phyloP scores from a whole-genome alignment of 2,113 vertebrate genomes.

The Lycocorax pyrrhopterus region DNA sequence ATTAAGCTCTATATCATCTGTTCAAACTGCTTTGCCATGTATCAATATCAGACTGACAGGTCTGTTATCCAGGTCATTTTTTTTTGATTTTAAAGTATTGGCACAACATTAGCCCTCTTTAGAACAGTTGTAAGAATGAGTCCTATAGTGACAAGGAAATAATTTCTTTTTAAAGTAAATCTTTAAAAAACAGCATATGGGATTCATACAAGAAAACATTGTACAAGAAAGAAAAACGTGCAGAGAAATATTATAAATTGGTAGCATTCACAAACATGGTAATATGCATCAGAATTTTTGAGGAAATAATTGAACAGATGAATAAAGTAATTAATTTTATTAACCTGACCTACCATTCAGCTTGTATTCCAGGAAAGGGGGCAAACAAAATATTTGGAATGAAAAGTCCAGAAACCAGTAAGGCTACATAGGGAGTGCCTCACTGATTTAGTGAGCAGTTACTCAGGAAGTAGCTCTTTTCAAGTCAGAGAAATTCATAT shows the following conservation, averaged over 20 bases:
- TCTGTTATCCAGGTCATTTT: neutral
- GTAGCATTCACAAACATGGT: neutral
- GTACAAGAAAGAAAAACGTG: neutral
- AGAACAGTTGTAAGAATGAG: neutral
- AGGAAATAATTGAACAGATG: neutral
- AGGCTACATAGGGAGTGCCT: neutral
- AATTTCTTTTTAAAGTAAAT: neutral
- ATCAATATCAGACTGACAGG: neutral
- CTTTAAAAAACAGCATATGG: neutral
- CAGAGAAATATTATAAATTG: neutral
- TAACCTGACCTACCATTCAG: neutral
- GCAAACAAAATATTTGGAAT: neutral
- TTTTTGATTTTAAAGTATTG: constrained; percentile 4
- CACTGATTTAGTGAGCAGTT: neutral
- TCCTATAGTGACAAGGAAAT: neutral
- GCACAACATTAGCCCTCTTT: neutral
- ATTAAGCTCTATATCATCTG: neutral
- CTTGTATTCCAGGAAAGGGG: neutral
- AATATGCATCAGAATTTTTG: neutral
- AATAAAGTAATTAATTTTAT: neutral
- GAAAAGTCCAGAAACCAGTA: neutral
- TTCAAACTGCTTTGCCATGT: constrained; percentile 17
- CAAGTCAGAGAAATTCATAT: neutral
- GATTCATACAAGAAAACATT: neutral
- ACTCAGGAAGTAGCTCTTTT: neutral